phyloP scores from a whole-genome alignment of 2,113 vertebrate genomes.

The Pyrgilauda ruficollis region DNA sequence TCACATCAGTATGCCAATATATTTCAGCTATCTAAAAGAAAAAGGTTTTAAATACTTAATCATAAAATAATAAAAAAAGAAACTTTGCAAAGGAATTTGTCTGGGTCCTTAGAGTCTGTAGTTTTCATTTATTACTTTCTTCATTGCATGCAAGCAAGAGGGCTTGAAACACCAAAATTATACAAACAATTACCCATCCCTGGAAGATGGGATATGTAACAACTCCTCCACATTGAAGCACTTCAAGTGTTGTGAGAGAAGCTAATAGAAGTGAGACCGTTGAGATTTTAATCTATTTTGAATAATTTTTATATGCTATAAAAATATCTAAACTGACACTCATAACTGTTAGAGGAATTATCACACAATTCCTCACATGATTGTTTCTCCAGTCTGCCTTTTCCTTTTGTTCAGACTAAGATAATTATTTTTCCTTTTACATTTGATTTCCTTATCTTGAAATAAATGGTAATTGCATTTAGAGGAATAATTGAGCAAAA shows the following conservation, averaged over 20 bases:
- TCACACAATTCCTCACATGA: background rate
- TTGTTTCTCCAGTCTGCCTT: background rate
- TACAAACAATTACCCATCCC: background rate
- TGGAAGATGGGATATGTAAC: background rate
- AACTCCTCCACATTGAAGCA: background rate
- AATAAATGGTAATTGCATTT: background rate
- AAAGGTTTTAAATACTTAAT: background rate
- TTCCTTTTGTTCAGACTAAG: background rate
- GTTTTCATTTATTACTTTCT: background rate
- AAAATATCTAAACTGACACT: background rate
- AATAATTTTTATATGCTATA: background rate
- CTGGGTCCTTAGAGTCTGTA: rapidly evolving
- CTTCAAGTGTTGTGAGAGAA: background rate
- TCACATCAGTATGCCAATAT: background rate
- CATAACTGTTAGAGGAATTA: background rate
- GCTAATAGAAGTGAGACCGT: background rate
- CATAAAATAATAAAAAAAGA: background rate
- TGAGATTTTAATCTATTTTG: background rate
- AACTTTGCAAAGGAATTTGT: background rate
- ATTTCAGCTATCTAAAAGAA: background rate
- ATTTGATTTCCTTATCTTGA: background rate
- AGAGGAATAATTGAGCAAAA: background rate
- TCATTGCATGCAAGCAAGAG: background rate
- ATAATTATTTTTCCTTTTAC: background rate
- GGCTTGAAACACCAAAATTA: background rate